Evolutionary conservation across 2,888 invertebrate genomes (phyloP).

Genomic region (Nemotelus pantherinus): DNA sequence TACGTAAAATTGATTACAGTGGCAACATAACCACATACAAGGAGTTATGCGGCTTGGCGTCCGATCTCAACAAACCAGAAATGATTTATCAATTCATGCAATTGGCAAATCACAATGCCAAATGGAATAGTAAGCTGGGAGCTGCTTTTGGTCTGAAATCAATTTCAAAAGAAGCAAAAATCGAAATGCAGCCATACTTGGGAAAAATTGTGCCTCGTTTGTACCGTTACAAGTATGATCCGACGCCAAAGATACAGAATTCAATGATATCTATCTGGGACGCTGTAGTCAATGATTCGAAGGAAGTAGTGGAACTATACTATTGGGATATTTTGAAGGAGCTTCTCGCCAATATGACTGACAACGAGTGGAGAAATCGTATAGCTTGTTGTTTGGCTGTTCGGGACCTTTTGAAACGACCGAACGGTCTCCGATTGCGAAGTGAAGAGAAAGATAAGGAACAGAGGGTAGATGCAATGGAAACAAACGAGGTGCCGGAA

Average conservation of each 20-base stretch:
- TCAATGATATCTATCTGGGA: conserved; percentile 96
- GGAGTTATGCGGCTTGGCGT: conserved; percentile 91
- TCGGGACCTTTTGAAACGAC: conserved; percentile 80
- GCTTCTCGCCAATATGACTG: conserved; percentile 81
- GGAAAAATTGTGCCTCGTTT: conserved; percentile 88
- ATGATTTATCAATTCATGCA: conserved; percentile 96
- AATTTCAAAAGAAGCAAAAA: conserved; percentile 84
- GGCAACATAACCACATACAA: conserved; percentile 92
- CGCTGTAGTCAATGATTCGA: conserved; percentile 84
- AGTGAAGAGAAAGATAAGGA: conserved; percentile 55
- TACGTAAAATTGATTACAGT: conserved; percentile 63
- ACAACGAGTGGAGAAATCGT: conserved; percentile 87
- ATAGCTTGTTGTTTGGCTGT: conserved; percentile 92
- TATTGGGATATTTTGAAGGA: conserved; percentile 73
- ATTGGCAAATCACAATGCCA: conserved; percentile 91
- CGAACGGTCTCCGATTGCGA: conserved; percentile 61
- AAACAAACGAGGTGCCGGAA: conserved; percentile 61
- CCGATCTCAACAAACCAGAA: conserved; percentile 94
- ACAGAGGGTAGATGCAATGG: conserved; percentile 16
- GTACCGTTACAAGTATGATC: conserved; percentile 87
- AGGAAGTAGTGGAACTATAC: conserved; percentile 74
- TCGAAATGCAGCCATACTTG: conserved; percentile 82
- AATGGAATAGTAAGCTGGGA: conserved; percentile 92
- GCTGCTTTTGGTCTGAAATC: conserved; percentile 93
- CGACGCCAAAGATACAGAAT: conserved; percentile 89